Evolutionary conservation across 2,113 vertebrate genomes (phyloP).

Genomic region (Xiphophorus maculatus): DNA sequence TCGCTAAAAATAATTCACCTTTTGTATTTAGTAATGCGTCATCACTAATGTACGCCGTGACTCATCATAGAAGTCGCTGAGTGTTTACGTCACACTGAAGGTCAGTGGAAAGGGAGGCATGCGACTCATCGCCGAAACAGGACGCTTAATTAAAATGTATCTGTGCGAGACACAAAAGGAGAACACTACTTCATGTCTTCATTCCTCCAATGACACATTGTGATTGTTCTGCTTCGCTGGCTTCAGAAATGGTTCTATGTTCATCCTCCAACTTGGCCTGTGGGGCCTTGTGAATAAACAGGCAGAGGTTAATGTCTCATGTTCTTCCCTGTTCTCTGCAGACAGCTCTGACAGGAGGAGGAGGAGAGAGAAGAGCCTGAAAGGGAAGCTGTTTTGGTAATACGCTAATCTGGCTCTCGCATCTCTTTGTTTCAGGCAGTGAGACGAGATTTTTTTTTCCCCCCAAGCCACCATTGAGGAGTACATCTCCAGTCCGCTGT

Average conservation of each 20-base stretch:
- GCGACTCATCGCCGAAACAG: conserved; percentile 67
- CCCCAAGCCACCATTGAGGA: conserved; percentile 56
- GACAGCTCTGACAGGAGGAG: conserved; percentile 69
- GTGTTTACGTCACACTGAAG: conserved; percentile 58
- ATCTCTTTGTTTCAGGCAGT: conserved; percentile 66
- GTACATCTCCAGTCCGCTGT: conserved; percentile 57
- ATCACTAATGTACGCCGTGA: conserved; percentile 56
- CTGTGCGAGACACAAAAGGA: conserved; percentile 60
- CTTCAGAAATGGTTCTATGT: conserved; percentile 58
- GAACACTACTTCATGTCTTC: conserved; percentile 55
- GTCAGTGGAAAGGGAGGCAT: conserved; percentile 55
- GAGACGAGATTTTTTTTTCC: conserved; percentile 66
- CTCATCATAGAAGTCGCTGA: conserved; percentile 63
- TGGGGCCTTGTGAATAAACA: conserved; percentile 70
- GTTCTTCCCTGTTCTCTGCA: conserved; percentile 52
- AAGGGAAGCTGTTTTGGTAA: conserved; percentile 66
- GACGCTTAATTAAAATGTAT: conserved; percentile 65
- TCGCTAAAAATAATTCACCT: conserved; percentile 21
- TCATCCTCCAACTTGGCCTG: conserved; percentile 67
- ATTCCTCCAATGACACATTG: conserved; percentile 61
- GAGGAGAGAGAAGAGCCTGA: conserved; percentile 52
- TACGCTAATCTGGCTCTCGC: conserved; percentile 62
- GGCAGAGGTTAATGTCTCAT: conserved; percentile 69
- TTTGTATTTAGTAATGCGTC: conserved; percentile 46
- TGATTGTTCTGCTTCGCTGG: conserved; percentile 62